Percentiles rank a stretch among this genome's conserved stretches.
Conservation (phyloP, 2,888 invertebrate species). For the Volucella inflata region DNA sequence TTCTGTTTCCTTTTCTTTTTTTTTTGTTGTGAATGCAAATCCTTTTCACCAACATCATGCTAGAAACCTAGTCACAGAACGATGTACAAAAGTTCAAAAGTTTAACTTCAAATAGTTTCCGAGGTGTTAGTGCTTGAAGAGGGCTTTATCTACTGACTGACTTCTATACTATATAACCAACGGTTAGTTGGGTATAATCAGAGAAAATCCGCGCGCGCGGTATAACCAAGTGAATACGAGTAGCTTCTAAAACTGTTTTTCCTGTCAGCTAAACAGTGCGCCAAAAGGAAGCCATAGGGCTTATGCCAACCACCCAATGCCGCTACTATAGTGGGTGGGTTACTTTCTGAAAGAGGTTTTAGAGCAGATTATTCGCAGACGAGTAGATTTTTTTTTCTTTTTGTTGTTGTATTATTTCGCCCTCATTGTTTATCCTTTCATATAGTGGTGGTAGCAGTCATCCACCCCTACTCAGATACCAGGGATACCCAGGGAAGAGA, state of each 20-base stretch:
- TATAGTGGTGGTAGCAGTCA: conserved; percentile 30
- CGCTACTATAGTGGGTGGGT: neutral
- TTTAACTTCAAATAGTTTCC: conserved; percentile 73
- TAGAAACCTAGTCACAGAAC: conserved; percentile 19
- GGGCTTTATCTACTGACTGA: conserved; percentile 42
- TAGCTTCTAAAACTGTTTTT: conserved; percentile 72
- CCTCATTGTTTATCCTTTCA: conserved; percentile 53
- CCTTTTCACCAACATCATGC: conserved; percentile 26
- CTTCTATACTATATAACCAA: neutral
- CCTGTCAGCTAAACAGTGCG: conserved; percentile 68
- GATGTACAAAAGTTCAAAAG: conserved; percentile 72
- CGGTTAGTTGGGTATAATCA: conserved; percentile 36
- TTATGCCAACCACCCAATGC: neutral
- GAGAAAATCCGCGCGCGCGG: conserved; percentile 61
- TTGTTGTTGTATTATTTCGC: neutral
- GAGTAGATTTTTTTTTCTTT: conserved; percentile 34
- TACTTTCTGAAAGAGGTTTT: conserved; percentile 65
- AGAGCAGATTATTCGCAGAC: conserved; percentile 74
- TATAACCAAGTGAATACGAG: conserved; percentile 37
- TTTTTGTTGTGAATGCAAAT: conserved; percentile 3
- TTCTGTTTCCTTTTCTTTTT: neutral
- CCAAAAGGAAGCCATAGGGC: conserved; percentile 57
- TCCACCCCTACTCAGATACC: neutral
- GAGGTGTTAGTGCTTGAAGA: conserved; percentile 58
- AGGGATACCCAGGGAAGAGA: neutral